Evolutionary conservation across 2,113 vertebrate genomes (phyloP).

Genomic region (Mormyrus lacerda): DNA sequence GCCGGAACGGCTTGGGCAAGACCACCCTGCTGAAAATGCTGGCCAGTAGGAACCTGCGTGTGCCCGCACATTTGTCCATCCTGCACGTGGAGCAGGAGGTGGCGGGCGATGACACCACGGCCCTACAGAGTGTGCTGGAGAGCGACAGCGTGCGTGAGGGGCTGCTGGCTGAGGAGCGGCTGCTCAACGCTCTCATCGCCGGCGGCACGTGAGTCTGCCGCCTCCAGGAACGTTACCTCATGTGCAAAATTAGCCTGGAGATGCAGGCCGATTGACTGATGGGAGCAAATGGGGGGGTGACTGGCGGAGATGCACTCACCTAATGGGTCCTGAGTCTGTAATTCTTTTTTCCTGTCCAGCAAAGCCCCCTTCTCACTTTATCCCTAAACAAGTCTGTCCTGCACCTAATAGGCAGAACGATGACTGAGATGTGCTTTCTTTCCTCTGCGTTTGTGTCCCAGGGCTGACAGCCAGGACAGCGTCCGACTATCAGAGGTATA

Average conservation of each 20-base stretch:
- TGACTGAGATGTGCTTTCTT: not conserved
- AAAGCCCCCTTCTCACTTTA: not conserved
- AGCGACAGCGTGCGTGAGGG: slow-evolving; percentile 77
- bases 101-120: slow-evolving; percentile 77
- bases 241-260: not conserved
- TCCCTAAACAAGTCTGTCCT: not conserved
- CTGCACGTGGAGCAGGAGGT: slow-evolving; percentile 98
- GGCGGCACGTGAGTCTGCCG: slow-evolving; percentile 67
- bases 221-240: not conserved
- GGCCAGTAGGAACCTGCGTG: slow-evolving; percentile 77
- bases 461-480: slow-evolving; percentile 76
- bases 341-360: not conserved
- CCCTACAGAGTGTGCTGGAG: slow-evolving; percentile 87
- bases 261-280: not conserved
- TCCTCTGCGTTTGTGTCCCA: slow-evolving; percentile 36
- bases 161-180: slow-evolving; percentile 70
- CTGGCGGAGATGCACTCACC: not conserved
- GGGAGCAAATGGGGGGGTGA: not conserved
- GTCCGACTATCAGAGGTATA: slow-evolving; percentile 83
- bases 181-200: slow-evolving; percentile 72
- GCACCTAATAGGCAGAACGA: not conserved
- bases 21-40: slow-evolving; percentile 95
- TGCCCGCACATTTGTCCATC: slow-evolving; percentile 88
- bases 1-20: slow-evolving; percentile 91
- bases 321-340: not conserved